Evolutionary conservation across 2,113 vertebrate species (phyloP).

Genomic region (Columba livia): DNA sequence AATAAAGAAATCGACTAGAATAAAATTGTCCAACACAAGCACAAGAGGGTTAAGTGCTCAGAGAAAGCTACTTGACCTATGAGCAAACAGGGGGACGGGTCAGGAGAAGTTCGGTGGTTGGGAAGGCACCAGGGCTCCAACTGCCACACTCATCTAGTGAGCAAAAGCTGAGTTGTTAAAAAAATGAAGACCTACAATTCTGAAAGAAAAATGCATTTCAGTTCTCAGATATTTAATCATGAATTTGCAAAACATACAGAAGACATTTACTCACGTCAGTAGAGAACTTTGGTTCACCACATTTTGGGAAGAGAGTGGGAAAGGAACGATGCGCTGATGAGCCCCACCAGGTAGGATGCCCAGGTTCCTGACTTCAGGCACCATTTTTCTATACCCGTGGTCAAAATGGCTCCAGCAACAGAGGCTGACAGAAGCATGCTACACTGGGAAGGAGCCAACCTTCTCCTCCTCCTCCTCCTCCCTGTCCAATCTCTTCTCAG

Average conservation of each 20-base stretch:
- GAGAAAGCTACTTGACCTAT: background rate
- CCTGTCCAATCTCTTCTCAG: slow-evolving; percentile 24
- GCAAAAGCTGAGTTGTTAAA: background rate
- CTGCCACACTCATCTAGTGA: fast-evolving
- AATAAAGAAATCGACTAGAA: background rate
- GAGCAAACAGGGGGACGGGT: background rate
- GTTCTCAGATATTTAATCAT: background rate
- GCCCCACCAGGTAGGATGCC: background rate
- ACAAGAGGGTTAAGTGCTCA: background rate
- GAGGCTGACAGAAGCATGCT: background rate
- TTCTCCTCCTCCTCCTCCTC: slow-evolving; percentile 10
- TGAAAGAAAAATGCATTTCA: background rate
- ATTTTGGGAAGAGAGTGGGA: background rate
- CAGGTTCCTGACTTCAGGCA: slow-evolving; percentile 37
- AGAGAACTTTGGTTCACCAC: background rate
- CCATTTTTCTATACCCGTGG: background rate
- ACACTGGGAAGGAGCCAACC: background rate
- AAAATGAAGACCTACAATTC: fast-evolving
- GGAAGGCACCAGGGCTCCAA: background rate
- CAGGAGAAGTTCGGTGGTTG: background rate
- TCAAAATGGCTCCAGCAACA: slow-evolving; percentile 40
- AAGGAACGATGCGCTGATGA: fast-evolving
- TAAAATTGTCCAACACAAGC: background rate
- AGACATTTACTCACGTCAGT: slow-evolving; percentile 2
- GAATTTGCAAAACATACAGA: background rate